A percentile compares a stretch with the other conserved stretches of the same genome.
phyloP scores from a whole-genome alignment of 1,140 invertebrate species.

The Papilio dardanus region DNA sequence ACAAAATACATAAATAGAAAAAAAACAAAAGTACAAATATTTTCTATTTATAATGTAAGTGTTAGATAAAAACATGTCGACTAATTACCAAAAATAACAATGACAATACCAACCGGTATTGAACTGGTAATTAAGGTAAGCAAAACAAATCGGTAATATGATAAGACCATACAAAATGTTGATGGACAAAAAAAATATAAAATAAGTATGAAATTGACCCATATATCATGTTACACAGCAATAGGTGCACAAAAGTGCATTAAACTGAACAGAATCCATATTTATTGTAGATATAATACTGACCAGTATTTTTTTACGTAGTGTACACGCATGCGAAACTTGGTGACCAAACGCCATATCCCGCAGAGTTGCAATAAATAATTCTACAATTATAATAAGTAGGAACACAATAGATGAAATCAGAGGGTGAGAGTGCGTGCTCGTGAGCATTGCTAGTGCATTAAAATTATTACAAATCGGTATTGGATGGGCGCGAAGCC shows the following conservation, averaged over 20 bases:
- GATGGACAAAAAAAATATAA: neutral
- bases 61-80: neutral
- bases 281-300: neutral
- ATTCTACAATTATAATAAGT: constrained; percentile 60
- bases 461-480: constrained; percentile 79
- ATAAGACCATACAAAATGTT: neutral
- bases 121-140: neutral
- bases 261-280: neutral
- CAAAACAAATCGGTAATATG: neutral
- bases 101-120: too few species aligned
- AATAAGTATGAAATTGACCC: neutral
- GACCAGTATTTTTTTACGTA: constrained; percentile 14
- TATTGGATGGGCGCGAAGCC: constrained; percentile 70
- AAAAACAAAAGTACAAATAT: too few species aligned
- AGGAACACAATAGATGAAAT: constrained; percentile 53
- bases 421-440: constrained; percentile 51
- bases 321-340: constrained; percentile 40
- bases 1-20: too few species aligned
- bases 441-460: constrained; percentile 59
- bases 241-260: neutral
- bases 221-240: neutral
- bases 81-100: too few species aligned
- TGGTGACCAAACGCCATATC: constrained; percentile 48
- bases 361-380: constrained; percentile 64
- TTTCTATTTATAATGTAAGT: neutral